Conservation (phyloP, 2,113 vertebrate genomes). For the Prunella fulvescens region DNA sequence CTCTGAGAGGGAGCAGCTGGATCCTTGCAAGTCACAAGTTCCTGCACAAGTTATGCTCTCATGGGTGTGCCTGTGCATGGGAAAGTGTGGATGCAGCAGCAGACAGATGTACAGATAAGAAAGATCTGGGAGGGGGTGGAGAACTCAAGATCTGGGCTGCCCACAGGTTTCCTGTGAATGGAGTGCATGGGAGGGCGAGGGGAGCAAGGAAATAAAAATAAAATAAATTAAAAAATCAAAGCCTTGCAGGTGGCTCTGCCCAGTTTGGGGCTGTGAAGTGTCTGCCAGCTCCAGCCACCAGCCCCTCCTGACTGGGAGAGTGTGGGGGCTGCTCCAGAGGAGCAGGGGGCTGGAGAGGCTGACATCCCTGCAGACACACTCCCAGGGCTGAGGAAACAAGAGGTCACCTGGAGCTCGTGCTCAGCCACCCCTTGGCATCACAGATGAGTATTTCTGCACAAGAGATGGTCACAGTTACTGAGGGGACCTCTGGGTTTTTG, state of each 20-base stretch:
- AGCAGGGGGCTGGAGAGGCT: not conserved
- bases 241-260: not conserved
- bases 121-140: not conserved
- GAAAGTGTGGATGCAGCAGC: not conserved
- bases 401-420: rapidly evolving
- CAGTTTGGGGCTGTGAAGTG: not conserved
- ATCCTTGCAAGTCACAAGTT: not conserved
- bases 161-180: not conserved
- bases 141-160: not conserved
- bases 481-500: not conserved
- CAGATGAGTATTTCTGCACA: not conserved
- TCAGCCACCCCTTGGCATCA: not conserved
- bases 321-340: not conserved
- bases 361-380: not conserved
- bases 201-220: not conserved
- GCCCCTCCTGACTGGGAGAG: not conserved
- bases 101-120: not conserved
- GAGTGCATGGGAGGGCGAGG: not conserved
- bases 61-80: not conserved
- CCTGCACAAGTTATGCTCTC: not conserved
- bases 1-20: not conserved
- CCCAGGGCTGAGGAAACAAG: not conserved
- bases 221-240: not conserved
- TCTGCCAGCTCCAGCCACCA: not conserved
- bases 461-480: not conserved